Evolutionary conservation across 1,140 invertebrate species (phyloP).

Genomic region (Oedothorax gibbosus): DNA sequence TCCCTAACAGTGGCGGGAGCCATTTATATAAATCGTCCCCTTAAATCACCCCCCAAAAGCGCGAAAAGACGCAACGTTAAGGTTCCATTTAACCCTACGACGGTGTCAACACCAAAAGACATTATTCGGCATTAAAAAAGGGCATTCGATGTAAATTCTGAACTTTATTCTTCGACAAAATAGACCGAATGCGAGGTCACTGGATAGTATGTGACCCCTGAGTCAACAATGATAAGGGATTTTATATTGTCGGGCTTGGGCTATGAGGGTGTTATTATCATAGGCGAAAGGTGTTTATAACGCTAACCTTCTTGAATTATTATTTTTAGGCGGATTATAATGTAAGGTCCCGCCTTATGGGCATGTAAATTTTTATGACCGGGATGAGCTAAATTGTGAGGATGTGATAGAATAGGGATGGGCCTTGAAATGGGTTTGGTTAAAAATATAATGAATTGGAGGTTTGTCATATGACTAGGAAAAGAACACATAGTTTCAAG

Average conservation of each 20-base stretch:
- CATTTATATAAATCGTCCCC: slow-evolving; percentile 53
- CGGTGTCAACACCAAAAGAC: slow-evolving; percentile 47
- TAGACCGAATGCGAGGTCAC: slow-evolving; percentile 34
- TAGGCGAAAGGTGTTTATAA: slow-evolving; percentile 28
- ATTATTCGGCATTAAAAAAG: slow-evolving; percentile 57
- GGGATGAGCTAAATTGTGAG: not conserved
- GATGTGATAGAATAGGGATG: too few relatives aligned
- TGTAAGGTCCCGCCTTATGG: not conserved
- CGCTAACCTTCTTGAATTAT: slow-evolving; percentile 9
- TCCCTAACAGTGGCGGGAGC: slow-evolving; percentile 7
- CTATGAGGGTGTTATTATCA: slow-evolving; percentile 14
- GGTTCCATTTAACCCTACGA: slow-evolving; percentile 19
- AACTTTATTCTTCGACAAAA: slow-evolving; percentile 31
- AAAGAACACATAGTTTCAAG: too few relatives aligned
- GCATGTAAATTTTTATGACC: slow-evolving; percentile 46
- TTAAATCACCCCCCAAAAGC: slow-evolving; percentile 15
- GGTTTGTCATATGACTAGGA: too few relatives aligned
- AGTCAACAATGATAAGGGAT: slow-evolving; percentile 53
- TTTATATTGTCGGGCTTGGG: slow-evolving; percentile 12
- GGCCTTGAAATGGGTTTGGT: too few relatives aligned
- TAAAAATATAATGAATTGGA: too few relatives aligned
- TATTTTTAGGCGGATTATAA: slow-evolving; percentile 23
- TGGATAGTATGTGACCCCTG: slow-evolving; percentile 40
- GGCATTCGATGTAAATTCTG: slow-evolving; percentile 48
- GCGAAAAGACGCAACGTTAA: not conserved